Evolutionary conservation across 2,888 invertebrate genomes (phyloP).

Genomic region (Linnaemya vulpina): DNA sequence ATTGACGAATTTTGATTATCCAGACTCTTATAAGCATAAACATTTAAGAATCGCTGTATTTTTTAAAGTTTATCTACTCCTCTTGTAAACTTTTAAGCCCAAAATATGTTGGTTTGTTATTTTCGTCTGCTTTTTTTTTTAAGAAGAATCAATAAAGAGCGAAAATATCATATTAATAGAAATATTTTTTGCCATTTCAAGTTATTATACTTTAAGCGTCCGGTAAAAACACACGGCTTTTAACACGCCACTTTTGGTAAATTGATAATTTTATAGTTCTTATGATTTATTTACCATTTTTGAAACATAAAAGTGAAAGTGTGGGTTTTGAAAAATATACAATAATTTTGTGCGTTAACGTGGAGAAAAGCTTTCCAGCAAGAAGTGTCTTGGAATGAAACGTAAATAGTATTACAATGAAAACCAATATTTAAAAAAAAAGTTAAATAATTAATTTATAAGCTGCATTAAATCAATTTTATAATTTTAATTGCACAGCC

Average conservation of each 20-base stretch:
- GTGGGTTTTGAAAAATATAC: background rate
- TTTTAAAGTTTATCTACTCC: background rate
- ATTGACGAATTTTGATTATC: no score
- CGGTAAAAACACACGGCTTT: slow-evolving; percentile 12
- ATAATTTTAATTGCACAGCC: no score
- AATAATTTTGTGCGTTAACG: slow-evolving; percentile 26
- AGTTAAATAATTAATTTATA: background rate
- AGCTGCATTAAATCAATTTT: no score
- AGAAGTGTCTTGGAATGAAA: slow-evolving; percentile 7
- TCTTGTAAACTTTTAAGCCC: background rate
- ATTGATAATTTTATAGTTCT: slow-evolving; percentile 5
- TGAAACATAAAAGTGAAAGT: slow-evolving; percentile 61
- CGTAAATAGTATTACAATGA: background rate
- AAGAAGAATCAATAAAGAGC: background rate
- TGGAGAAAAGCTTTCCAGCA: slow-evolving; percentile 5
- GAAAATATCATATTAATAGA: slow-evolving; percentile 10
- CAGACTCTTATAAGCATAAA: background rate
- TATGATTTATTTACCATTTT: slow-evolving; percentile 45
- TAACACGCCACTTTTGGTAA: slow-evolving; percentile 1
- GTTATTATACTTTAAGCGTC: slow-evolving; percentile 18
- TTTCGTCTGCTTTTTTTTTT: background rate
- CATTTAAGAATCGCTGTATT: background rate
- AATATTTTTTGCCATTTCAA: slow-evolving; percentile 11
- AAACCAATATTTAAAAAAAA: background rate
- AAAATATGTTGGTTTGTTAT: background rate